Conservation (phyloP, 1,140 invertebrate species). For the Heliconius hewitsoni region DNA sequence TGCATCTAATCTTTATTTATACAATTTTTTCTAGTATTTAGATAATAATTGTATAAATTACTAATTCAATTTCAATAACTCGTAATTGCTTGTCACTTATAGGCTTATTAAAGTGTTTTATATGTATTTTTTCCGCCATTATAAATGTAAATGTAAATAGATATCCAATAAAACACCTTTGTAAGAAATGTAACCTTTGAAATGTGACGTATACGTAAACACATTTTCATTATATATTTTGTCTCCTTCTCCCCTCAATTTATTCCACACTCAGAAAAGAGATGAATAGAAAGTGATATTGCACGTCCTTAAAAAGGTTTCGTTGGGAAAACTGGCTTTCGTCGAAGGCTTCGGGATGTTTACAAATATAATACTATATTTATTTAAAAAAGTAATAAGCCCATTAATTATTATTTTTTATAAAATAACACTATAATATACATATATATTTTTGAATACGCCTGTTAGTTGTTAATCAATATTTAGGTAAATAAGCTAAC, state of each 20-base stretch:
- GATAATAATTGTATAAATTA: neutral
- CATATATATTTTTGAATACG: neutral
- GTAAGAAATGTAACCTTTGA: slow-evolving; percentile 1
- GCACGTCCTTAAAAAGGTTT: slow-evolving; percentile 69
- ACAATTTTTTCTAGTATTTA: neutral
- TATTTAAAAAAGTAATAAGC: too few relatives aligned
- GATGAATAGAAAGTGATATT: slow-evolving; percentile 59
- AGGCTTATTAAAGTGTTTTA: neutral
- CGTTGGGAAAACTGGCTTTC: slow-evolving; percentile 66
- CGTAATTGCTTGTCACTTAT: neutral
- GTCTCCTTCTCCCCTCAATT: slow-evolving; percentile 48
- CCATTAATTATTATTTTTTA: too few relatives aligned
- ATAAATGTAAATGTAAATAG: slow-evolving; percentile 5
- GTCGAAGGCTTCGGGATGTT: slow-evolving; percentile 68
- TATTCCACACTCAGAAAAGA: slow-evolving; percentile 50
- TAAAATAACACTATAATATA: too few relatives aligned
- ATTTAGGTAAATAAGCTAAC: neutral
- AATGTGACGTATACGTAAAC: slow-evolving; percentile 14
- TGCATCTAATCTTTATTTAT: neutral
- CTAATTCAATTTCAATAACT: slow-evolving; percentile 1
- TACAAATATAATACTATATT: neutral
- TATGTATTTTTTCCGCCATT: neutral
- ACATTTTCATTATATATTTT: slow-evolving; percentile 29
- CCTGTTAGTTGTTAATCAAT: neutral
- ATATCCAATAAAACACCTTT: slow-evolving; percentile 27